Evolutionary conservation across 1,140 invertebrate species (phyloP).

Genomic region (Sitobion miscanthi): DNA sequence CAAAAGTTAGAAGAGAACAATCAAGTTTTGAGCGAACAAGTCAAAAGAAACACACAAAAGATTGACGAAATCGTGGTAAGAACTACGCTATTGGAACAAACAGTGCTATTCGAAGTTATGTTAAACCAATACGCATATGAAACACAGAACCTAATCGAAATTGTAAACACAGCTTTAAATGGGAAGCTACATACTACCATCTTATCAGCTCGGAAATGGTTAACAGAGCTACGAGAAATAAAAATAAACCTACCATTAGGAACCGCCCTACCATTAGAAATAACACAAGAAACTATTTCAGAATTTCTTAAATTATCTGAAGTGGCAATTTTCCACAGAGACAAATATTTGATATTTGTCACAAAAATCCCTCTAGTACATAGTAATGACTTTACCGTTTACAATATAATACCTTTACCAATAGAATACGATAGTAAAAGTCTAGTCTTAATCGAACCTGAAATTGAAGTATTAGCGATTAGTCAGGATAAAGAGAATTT

Average conservation of each 20-base stretch:
- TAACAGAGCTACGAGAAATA: too few species aligned
- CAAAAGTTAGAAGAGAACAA: too few species aligned
- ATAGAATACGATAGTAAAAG: background rate
- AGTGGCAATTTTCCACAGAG: background rate
- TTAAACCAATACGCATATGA: too few species aligned
- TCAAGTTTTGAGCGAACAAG: too few species aligned
- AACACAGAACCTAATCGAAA: too few species aligned
- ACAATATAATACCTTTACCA: background rate
- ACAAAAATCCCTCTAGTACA: background rate
- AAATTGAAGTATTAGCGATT: background rate
- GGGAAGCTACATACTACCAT: too few species aligned
- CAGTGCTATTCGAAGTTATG: too few species aligned
- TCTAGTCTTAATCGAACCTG: background rate
- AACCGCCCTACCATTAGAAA: too few species aligned
- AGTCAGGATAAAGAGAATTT: background rate
- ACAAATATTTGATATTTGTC: background rate
- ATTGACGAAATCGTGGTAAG: background rate
- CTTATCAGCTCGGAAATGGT: too few species aligned
- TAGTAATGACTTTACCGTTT: background rate
- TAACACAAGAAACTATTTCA: too few species aligned
- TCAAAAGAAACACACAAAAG: background rate
- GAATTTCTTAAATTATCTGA: background rate
- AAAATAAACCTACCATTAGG: too few species aligned
- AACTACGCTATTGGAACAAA: background rate
- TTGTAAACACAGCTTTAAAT: too few species aligned